These are phyloP conservation scores for Caenorhabditis latens DNA, from an alignment of 1,140 invertebrate species.

Conservation along the genomic window DNA sequence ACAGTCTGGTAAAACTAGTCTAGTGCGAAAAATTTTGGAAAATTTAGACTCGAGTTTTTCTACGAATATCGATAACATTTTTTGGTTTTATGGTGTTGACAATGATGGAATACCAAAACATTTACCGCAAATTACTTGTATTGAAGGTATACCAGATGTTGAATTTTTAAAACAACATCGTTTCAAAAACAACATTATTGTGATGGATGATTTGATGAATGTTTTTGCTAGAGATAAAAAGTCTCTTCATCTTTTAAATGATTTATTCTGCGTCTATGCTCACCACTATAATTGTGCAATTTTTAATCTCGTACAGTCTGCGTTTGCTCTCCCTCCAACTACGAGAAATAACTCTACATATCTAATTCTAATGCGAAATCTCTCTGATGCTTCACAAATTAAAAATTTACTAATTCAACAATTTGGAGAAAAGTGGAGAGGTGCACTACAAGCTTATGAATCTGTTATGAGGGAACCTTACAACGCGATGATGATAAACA, in stretches of 20 bases:
- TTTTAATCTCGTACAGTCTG: background rate
- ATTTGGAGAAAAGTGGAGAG: slow-evolving; percentile 11
- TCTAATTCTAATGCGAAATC: background rate
- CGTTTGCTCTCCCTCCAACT: background rate
- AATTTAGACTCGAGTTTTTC: background rate
- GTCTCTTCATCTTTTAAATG: background rate
- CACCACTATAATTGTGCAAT: slow-evolving; percentile 14
- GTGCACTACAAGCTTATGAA: background rate
- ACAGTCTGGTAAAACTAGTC: background rate
- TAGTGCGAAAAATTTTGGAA: slow-evolving; percentile 19
- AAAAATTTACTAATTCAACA: slow-evolving; percentile 2
- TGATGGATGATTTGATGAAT: slow-evolving; percentile 1
- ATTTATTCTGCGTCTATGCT: background rate
- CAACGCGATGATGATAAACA: background rate
- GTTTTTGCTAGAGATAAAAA: slow-evolving; percentile 1
- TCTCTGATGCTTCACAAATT: slow-evolving; percentile 5
- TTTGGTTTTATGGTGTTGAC: slow-evolving; percentile 13
- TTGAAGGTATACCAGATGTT: slow-evolving; percentile 3
- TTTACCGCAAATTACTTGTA: background rate
- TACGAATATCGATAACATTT: background rate
- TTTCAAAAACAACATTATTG: background rate
- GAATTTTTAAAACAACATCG: slow-evolving; percentile 1
- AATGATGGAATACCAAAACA: background rate
- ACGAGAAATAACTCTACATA: background rate
- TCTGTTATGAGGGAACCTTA: background rate